Base-by-base conservation (phyloP, 1,140 invertebrate genomes). In the Cryptotermes secundus region DNA sequence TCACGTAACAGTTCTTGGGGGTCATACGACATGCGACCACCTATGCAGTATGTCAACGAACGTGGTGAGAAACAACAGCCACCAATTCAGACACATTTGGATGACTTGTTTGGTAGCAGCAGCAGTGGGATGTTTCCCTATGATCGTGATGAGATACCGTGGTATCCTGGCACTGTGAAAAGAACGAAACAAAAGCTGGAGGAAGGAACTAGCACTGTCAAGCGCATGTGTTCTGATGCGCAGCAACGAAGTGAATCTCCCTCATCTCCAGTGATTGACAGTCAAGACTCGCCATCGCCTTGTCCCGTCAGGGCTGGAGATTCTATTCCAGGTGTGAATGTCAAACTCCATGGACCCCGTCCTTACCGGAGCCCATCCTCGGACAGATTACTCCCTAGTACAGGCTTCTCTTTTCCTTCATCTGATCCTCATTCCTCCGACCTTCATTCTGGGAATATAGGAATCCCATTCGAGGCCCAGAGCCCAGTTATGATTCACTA, bases 1-100 rank as follows among this genome's bases (percentile, higher is more conserved):
- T 93, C 94, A 31, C 90, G 94, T 45, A 95, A 95, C 85, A 95
- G 94, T 88, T 95, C 94, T 6, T 95, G 94, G 92, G 94, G 94
- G 3, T 95, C 94, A 19, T 95, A 94, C 87, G 95, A 95, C 86
- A 93, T 94, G 81, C 83, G 88, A 83, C 83, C 86, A 34, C 85
- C 89, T 7, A 85, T 86, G 88, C 88, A 85, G 59, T 85, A 79
- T 34, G 83, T 84, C 36, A 84, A 49, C 31, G 81, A 84, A 83
- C 85, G 85, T 49, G 88, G 87, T 83, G 87, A 89, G 79, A 88
- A 88, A 84, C 87, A 88, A 84, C 87, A 87, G 45, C 42, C 34
- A 24, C 45, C 45, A 49, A 19, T 49, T 49, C 45, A 49, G 16
- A 19, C 45, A 19, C 45, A 49, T 49, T 26, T 45, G 34, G 59